These are phyloP conservation scores for Subanguina moxae DNA, from an alignment of 1,140 invertebrate genomes.

Conservation along the genomic window DNA sequence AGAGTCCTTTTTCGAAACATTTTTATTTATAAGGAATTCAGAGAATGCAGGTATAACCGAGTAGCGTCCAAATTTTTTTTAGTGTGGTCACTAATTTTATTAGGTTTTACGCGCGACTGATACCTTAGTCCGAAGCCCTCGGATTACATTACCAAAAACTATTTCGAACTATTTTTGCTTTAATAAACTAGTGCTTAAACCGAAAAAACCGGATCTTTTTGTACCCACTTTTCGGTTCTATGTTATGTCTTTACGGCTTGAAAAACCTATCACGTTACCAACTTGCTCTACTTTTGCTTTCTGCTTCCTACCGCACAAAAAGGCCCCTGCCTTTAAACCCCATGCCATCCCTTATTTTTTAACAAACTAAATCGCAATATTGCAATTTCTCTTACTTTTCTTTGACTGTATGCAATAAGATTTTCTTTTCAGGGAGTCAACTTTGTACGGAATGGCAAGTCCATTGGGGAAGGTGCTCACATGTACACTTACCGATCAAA, in stretches of 20 bases:
- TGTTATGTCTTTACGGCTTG: no score
- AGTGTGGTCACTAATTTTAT: not conserved
- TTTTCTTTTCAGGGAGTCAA: slow-evolving; percentile 42
- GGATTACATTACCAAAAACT: not conserved
- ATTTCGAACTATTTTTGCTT: no score
- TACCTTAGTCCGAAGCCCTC: not conserved
- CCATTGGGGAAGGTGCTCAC: slow-evolving; percentile 26
- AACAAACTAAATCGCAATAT: not conserved
- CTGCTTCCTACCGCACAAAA: no score
- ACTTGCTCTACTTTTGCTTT: slow-evolving; percentile 2
- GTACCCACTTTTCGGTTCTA: no score
- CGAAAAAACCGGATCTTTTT: no score
- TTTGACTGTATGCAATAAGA: not conserved
- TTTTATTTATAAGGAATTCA: slow-evolving; percentile 11
- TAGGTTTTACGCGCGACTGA: not conserved
- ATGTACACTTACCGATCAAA: slow-evolving; percentile 43
- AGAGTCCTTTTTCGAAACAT: not conserved
- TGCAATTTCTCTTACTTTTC: not conserved
- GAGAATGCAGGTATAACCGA: no score
- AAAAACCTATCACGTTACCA: not conserved
- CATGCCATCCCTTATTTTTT: slow-evolving; percentile 10
- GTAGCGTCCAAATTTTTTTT: no score
- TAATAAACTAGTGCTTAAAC: no score
- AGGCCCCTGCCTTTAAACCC: no score
- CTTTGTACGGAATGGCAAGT: slow-evolving; percentile 30